A percentile compares a stretch with the other conserved stretches of the same genome.
Conservation (phyloP, 2,888 invertebrate genomes). For the Hermaeophaga mercurialis region DNA sequence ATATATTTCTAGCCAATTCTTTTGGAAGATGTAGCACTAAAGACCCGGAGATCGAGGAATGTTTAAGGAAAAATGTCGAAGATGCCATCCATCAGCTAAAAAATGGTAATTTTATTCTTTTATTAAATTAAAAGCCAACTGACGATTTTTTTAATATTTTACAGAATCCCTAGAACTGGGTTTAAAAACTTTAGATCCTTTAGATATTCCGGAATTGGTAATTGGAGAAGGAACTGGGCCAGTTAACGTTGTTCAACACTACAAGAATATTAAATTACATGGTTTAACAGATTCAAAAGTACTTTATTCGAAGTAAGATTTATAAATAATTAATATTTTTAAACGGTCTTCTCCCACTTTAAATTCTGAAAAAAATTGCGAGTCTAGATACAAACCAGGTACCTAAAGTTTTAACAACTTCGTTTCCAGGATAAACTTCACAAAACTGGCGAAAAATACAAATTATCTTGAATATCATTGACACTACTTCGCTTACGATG, state of each 20-base stretch:
- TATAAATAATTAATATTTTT: too few relatives aligned
- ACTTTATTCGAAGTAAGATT: constrained; percentile 45
- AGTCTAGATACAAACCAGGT: too few relatives aligned
- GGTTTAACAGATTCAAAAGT: constrained; percentile 68
- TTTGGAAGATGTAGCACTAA: constrained; percentile 45
- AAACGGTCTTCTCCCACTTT: too few relatives aligned
- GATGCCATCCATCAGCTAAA: constrained; percentile 42
- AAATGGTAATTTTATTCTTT: constrained; percentile 38
- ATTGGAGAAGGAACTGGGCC: constrained; percentile 63
- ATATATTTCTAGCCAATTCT: constrained; percentile 41
- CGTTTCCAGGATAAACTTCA: too few relatives aligned
- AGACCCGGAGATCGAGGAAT: constrained; percentile 41
- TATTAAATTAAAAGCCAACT: neutral
- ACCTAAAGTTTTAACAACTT: too few relatives aligned
- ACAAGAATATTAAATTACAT: constrained; percentile 68
- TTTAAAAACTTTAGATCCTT: constrained; percentile 55
- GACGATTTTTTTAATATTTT: constrained; percentile 17
- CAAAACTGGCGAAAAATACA: too few relatives aligned
- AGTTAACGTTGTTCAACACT: constrained; percentile 69
- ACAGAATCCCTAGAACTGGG: constrained; percentile 53
- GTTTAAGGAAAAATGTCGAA: constrained; percentile 43
- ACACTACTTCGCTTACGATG: too few relatives aligned
- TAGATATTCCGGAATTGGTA: constrained; percentile 52
- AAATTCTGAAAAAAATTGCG: too few relatives aligned
- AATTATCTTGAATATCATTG: too few relatives aligned